phyloP scores from a whole-genome alignment of 2,888 invertebrate genomes.

The Troides oblongomaculatus region DNA sequence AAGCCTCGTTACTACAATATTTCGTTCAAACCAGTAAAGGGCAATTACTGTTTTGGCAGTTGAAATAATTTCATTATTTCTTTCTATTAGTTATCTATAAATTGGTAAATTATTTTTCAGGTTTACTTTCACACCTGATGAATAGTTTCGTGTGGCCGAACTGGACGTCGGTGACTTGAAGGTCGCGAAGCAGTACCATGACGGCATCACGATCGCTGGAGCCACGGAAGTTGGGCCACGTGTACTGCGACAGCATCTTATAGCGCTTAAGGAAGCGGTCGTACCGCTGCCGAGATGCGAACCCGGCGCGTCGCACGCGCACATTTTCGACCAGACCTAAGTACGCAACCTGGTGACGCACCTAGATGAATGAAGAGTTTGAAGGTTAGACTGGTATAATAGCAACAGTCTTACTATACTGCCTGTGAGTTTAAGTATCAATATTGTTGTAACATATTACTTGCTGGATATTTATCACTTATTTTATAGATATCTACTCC shows the following conservation, averaged over 20 bases:
- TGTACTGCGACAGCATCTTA: constrained; percentile 97
- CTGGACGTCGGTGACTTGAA: constrained; percentile 90
- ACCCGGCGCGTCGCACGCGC: constrained; percentile 96
- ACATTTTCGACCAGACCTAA: constrained; percentile 97
- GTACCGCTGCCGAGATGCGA: constrained; percentile 97
- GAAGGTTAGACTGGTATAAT: too few species aligned
- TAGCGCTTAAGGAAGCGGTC: constrained; percentile 96
- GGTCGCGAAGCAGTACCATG: constrained; percentile 89
- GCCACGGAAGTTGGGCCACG: constrained; percentile 97
- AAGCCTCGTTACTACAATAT: too few species aligned
- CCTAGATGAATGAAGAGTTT: constrained; percentile 44
- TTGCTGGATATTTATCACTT: too few species aligned
- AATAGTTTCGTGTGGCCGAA: constrained; percentile 98
- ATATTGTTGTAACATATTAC: too few species aligned
- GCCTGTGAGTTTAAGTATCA: too few species aligned
- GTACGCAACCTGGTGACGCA: constrained; percentile 88
- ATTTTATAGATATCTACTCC: too few species aligned
- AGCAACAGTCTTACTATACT: too few species aligned
- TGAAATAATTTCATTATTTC: too few species aligned
- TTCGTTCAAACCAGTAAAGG: too few species aligned
- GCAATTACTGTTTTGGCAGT: too few species aligned
- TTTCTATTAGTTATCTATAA: too few species aligned
- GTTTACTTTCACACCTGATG: constrained; percentile 81
- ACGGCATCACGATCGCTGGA: constrained; percentile 90
- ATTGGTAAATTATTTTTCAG: too few species aligned